Evolutionary conservation across 2,888 invertebrate genomes (phyloP).

Genomic region (Pterostichus madidus): DNA sequence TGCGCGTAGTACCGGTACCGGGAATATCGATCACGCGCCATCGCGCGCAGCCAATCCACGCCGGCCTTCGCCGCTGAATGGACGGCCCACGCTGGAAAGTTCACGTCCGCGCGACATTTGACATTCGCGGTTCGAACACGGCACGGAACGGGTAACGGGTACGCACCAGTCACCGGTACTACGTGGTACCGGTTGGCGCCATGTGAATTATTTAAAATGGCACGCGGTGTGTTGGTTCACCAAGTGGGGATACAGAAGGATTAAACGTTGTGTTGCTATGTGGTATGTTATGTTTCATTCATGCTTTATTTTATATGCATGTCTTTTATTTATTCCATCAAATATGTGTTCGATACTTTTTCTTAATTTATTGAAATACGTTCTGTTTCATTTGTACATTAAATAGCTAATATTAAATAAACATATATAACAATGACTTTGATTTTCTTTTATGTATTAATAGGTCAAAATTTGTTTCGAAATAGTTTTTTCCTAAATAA

Average conservation of each 20-base stretch:
- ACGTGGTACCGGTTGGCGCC: conserved; percentile 1
- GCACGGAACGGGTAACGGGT: not conserved
- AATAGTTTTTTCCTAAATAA: too few species aligned
- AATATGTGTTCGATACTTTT: not conserved
- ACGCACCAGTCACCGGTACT: too few species aligned
- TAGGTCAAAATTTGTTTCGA: too few species aligned
- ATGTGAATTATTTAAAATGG: conserved; percentile 20
- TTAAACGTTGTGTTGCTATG: not conserved
- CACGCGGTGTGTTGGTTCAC: not conserved
- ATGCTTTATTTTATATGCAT: not conserved
- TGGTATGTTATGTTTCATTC: conserved; percentile 13
- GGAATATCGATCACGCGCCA: conserved; percentile 61
- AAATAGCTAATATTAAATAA: too few species aligned
- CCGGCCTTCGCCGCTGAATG: conserved; percentile 24
- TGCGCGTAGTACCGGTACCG: conserved; percentile 35
- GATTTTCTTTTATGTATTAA: too few species aligned
- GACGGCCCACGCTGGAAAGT: conserved; percentile 29
- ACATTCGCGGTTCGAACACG: conserved; percentile 29
- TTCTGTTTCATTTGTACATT: too few species aligned
- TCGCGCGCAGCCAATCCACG: conserved; percentile 35
- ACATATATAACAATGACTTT: too few species aligned
- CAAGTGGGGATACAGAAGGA: not conserved
- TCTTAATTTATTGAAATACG: not conserved
- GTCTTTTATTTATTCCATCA: not conserved
- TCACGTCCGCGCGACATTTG: conserved; percentile 38